Conservation (phyloP, 2,888 invertebrate species). For the Seira musarum region DNA sequence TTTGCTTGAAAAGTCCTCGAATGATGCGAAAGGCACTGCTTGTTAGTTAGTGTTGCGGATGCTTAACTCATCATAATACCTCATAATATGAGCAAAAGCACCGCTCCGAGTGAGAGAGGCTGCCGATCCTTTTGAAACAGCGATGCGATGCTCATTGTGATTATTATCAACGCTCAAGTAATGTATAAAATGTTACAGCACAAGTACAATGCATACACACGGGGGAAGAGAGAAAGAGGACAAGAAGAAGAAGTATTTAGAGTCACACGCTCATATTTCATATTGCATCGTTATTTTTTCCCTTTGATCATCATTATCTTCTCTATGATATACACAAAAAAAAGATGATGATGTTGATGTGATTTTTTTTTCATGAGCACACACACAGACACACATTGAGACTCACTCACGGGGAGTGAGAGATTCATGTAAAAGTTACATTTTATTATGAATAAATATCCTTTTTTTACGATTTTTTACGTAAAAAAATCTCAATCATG, state of each 20-base stretch:
- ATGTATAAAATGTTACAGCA: not conserved
- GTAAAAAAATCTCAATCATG: not conserved
- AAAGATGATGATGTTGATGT: too few relatives aligned
- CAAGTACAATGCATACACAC: not conserved
- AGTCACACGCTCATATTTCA: conserved; percentile 60
- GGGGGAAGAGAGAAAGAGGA: conserved; percentile 29
- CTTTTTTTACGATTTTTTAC: too few relatives aligned
- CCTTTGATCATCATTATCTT: conserved; percentile 31
- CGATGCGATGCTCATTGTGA: not conserved
- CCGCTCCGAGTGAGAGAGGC: not conserved
- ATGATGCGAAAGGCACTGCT: not conserved
- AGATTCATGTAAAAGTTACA: conserved; percentile 12
- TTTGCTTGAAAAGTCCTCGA: not conserved
- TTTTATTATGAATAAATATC: conserved; percentile 10
- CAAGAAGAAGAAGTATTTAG: too few relatives aligned
- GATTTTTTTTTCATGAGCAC: conserved; percentile 23
- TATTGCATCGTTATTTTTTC: conserved; percentile 48
- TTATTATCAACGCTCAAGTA: not conserved
- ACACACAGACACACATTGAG: not conserved
- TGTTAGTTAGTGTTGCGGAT: conserved; percentile 1
- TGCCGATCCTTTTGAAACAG: not conserved
- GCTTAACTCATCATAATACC: conserved; percentile 17
- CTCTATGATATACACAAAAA: conserved; percentile 19
- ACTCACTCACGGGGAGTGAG: not conserved
- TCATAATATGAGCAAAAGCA: conserved; percentile 14